A percentile compares a stretch with the other conserved stretches of the same genome.
phyloP scores from a whole-genome alignment of 2,113 vertebrate genomes.

The Sebastes fasciatus region DNA sequence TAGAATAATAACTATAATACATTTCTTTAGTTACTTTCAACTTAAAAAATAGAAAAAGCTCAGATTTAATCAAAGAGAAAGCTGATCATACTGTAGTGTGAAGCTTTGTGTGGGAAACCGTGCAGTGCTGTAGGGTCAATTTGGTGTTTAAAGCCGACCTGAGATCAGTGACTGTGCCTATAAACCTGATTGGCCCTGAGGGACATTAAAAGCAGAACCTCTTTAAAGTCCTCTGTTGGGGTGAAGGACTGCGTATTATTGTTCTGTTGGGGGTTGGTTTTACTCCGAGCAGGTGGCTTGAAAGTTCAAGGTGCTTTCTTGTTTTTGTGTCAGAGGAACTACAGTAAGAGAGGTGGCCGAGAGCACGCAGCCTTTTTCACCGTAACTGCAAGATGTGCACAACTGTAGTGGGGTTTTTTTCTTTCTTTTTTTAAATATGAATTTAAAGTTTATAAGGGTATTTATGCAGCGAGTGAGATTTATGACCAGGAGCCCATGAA shows the following conservation, averaged over 20 bases:
- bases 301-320: conserved; percentile 57
- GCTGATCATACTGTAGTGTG: neutral
- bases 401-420: conserved; percentile 19
- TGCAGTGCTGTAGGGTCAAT: conserved; percentile 55
- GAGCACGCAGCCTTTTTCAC: no score
- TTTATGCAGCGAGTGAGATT: conserved; percentile 60
- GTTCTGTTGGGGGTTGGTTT: conserved; percentile 64
- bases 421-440: conserved; percentile 40
- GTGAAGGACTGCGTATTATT: conserved; percentile 67
- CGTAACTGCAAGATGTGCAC: no score
- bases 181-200: conserved; percentile 73
- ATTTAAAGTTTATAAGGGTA: conserved; percentile 50
- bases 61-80: neutral
- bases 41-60: no score
- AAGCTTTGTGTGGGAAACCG: conserved; percentile 15
- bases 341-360: no score
- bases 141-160: conserved; percentile 72
- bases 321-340: conserved; percentile 21
- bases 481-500: conserved; percentile 59
- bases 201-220: conserved; percentile 69
- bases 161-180: conserved; percentile 69
- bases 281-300: conserved; percentile 69
- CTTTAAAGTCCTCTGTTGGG: conserved; percentile 68
- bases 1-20: neutral
- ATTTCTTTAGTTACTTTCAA: neutral